Base-by-base conservation (phyloP, 2,888 invertebrate genomes). In the Phyllotreta striolata region DNA sequence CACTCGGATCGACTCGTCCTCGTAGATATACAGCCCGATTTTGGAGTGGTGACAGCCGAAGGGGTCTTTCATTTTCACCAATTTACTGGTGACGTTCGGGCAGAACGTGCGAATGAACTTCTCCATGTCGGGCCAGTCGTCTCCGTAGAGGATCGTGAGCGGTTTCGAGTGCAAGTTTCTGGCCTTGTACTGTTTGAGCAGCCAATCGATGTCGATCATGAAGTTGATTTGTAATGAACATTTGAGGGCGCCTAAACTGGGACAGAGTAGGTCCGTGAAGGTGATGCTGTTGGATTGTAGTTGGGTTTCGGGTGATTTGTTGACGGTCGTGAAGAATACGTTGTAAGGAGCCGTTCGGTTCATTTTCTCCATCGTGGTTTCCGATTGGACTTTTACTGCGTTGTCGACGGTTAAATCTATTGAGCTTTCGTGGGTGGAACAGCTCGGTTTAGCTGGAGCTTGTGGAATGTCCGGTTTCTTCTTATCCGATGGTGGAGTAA, bases 31-130 rank as follows among this genome's bases (percentile, higher is more conserved):
- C 0, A 98, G 78, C 85, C 95, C 94, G 87, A 97, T 87, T 84
- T 98, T 97, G 90, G 94, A 92, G 78, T 96, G 96, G 80, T 96
- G 95, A 56, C 90, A 91, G 3, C 95, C 93, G 79, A 90, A 95
- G 0, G 91, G 88, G 63, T 91, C 91, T 0, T 88, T 87, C 85
- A 94, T 88, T 69, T 86, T 85, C 0, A 94, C 88, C 76, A 85
- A 83, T 61, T 89, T 85, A 0, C 89, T 85, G 34, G 86, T 89
- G 0, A 92, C 85, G 72, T 90, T 85, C 0, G 89, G 89, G 44
- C 82, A 74, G 62, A 78, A 78, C 63, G 87, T 87, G 70, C 86
- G 84, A 72, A 84, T 83, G 37, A 80, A 84, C 65, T 80, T 76
- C 46, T 78, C 74, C 81, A 81, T 81, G 67, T 80, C 76, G 4